Percentiles rank a stretch among this genome's conserved stretches.
phyloP scores from a whole-genome alignment of 2,888 invertebrate genomes.

The Hipparchia semele region DNA sequence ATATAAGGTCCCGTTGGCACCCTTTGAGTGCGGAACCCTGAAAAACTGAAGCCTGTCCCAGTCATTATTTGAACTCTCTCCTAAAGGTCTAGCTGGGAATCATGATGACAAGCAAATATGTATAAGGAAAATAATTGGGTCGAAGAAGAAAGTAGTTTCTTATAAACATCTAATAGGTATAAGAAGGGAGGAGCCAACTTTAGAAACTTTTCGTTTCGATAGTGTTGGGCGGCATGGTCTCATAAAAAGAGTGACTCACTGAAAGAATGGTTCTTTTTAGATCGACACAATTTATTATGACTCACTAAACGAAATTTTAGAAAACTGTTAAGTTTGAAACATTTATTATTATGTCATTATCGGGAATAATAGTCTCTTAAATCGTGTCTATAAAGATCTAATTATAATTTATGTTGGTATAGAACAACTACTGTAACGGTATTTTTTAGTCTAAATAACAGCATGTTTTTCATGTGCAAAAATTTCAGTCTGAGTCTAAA shows the following conservation, averaged over 20 bases:
- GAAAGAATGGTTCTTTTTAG: constrained; percentile 9
- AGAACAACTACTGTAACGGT: too few species aligned
- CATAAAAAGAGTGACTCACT: constrained; percentile 3
- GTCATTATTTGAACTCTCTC: neutral
- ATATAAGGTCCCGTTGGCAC: too few species aligned
- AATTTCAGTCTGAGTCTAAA: too few species aligned
- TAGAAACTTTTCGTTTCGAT: neutral
- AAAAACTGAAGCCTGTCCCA: too few species aligned
- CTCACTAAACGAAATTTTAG: neutral
- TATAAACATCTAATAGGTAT: neutral
- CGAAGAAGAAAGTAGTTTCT: constrained; percentile 11
- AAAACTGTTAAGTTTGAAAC: too few species aligned
- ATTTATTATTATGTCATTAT: too few species aligned
- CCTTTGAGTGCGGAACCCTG: too few species aligned
- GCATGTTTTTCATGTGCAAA: too few species aligned
- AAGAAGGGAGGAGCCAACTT: constrained; percentile 2
- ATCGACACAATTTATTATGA: neutral
- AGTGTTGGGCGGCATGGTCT: constrained; percentile 10
- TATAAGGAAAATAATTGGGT: neutral
- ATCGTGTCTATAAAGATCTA: too few species aligned
- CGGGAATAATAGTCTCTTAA: too few species aligned
- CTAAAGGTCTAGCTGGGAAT: neutral
- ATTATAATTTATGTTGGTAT: too few species aligned
- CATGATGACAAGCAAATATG: constrained; percentile 1
- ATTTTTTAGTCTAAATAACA: too few species aligned